Conservation (phyloP, 2,888 invertebrate genomes). For the Cataglyphis cursor region DNA sequence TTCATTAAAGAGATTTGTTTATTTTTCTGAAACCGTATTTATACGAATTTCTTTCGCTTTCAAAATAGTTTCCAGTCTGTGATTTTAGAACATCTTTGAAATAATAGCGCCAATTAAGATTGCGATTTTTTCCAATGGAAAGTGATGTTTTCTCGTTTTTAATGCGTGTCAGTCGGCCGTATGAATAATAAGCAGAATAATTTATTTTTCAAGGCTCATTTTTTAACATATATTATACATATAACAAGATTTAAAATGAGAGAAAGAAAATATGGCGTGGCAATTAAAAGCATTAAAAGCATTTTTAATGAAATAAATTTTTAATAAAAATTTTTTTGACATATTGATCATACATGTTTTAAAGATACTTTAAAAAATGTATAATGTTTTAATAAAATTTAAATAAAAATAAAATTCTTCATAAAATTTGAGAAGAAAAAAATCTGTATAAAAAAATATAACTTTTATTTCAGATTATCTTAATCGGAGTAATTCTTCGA, state of each 20-base stretch:
- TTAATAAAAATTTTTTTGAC: neutral
- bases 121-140: conserved; percentile 25
- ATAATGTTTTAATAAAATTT: neutral
- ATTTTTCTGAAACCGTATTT: neutral
- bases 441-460: neutral
- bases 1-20: neutral
- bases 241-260: neutral
- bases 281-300: neutral
- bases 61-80: conserved; percentile 13
- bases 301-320: neutral
- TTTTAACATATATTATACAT: neutral
- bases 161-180: neutral
- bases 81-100: conserved; percentile 19
- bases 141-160: conserved; percentile 33
- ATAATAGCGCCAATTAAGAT: conserved; percentile 16
- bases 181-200: neutral
- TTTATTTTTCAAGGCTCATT: neutral
- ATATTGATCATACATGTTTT: neutral
- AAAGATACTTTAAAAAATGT: neutral
- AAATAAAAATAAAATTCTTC: neutral
- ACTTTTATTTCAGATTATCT: too few relatives aligned
- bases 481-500: too few relatives aligned
- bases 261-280: neutral
- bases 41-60: neutral
- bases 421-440: neutral